Base-by-base conservation (phyloP, 2,888 invertebrate genomes). In the Celastrina argiolus region DNA sequence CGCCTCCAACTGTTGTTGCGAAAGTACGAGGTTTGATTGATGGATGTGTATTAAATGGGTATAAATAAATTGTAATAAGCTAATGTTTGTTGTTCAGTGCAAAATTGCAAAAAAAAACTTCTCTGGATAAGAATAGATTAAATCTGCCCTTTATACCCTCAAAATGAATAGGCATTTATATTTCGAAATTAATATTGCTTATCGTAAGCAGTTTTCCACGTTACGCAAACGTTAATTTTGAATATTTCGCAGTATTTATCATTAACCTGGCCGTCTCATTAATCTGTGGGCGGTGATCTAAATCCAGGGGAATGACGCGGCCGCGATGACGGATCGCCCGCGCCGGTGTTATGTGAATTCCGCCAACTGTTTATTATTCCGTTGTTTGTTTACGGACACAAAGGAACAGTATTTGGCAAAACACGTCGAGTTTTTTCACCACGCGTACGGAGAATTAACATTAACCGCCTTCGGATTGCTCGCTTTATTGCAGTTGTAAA, bases 231-330 rank as follows among this genome's bases (percentile, higher is more conserved):
- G n/a, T n/a, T 12, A 51, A 51, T 26, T 18, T 51, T 4, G 10
- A 45, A 45, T 16, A 18, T 51, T 26, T 12, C 51, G 22, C 22
- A 12, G 22, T 51, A 22, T 51, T 22, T 26, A 22, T 22, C 51
- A 51, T 51, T 22, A 51, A 51, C 51, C 51, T 51, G 51, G 22
- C 51, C 51, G 26, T 51, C 51, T 26, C 12, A 18, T 61, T 36
- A 39, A 22, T 39, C 12, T 14, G 61, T 61, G 61, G 61, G 61
- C 22, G 39, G 39, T 61, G 61, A 61, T 61, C 61, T 31, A 61
- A 36, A 61, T 61, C 39, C 61, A 59, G n/a, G 61, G 14, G 59
- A 51, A 36, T 39, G 61, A 61, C 39, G 61, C 36, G 39, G 61
- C 22, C 36, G 12, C 61, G 61, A 22, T 61, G 61, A 61, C 39